Evolutionary conservation across 2,797 vertebrate genomes (phyloP), one percentile per base, ranked within the genome.

Genomic region (Ceryle rudis): DNA sequence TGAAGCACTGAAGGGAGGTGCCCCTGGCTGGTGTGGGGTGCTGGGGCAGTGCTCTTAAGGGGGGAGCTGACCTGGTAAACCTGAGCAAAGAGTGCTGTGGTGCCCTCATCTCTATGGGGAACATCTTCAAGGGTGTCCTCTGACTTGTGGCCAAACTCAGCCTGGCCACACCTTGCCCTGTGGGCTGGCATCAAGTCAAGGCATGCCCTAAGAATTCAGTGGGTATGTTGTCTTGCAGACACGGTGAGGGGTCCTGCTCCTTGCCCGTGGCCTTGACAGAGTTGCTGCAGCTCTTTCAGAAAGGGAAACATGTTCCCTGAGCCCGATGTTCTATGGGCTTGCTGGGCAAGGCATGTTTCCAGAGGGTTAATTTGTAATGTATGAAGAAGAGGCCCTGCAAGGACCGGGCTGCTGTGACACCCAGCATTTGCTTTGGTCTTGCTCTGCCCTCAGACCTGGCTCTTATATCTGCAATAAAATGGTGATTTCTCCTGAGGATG

Each of bases 291-390:
- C 37, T 33, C 15, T 42, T 20, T 20, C 61, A 35, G 23, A 33
- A 78, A 58, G 14, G 37, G 28, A 23, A n/a, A 6, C 2, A 0
- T 42, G 5, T 26, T 21, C 17, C 20, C 9, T 35, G 14, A 82
- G 14, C 25, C 20, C 5, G 7, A 10, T 3, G 12, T 57, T 52
- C 26, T 28, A 9, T 52, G 51, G 51, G 51, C 28, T 35, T 77
- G 12, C 42, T 64, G 57, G 22, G 42, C 3, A 26, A 10, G 18
- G 23, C 1, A 1, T 2, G 1, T 4, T 33, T 41, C 23, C 2
- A 3, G 13, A 46, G 26, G 0, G 1, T 1, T 1, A 14, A 28
- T 9, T 11, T 21, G 3, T 4, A 5, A 7, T 6, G 41, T 1
- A 9, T 3, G 31, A 42, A 91, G 9, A 22, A n/a, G 22, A 78